Evolutionary conservation across 1,140 invertebrate species (phyloP).

Genomic region (Lineus longissimus): DNA sequence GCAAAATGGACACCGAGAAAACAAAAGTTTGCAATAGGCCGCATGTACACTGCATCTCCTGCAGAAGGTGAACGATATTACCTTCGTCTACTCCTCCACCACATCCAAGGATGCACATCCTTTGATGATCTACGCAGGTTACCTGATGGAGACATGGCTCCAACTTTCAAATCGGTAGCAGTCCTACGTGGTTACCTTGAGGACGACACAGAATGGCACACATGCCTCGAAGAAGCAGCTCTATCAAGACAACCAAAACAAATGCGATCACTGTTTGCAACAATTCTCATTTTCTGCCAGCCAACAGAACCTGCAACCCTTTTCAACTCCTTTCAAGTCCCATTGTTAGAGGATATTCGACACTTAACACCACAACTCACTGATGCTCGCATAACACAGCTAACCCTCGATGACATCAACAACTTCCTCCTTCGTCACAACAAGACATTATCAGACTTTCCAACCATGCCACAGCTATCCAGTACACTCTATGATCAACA

Average conservation of each 20-base stretch:
- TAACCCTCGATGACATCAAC: background rate
- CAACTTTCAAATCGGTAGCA: background rate
- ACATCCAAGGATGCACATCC: background rate
- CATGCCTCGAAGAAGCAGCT: background rate
- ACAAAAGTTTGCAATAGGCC: background rate
- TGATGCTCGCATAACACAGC: no score
- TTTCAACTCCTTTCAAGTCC: background rate
- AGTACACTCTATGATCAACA: background rate
- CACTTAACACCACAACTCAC: background rate
- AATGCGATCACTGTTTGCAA: background rate
- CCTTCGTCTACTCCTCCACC: slow-evolving; percentile 2
- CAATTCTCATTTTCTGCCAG: background rate
- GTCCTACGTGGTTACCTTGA: background rate
- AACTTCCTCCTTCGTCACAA: background rate
- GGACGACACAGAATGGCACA: background rate
- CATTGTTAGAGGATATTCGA: background rate
- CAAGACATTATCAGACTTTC: background rate
- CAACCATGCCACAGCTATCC: background rate
- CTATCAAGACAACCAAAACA: background rate
- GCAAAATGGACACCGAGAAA: background rate
- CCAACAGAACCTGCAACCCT: background rate
- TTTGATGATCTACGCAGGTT: background rate
- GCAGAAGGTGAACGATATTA: background rate
- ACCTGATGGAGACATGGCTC: background rate
- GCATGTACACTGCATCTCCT: background rate